Evolutionary conservation across 1,140 invertebrate genomes (phyloP).

Genomic region (Drosophila pachea): DNA sequence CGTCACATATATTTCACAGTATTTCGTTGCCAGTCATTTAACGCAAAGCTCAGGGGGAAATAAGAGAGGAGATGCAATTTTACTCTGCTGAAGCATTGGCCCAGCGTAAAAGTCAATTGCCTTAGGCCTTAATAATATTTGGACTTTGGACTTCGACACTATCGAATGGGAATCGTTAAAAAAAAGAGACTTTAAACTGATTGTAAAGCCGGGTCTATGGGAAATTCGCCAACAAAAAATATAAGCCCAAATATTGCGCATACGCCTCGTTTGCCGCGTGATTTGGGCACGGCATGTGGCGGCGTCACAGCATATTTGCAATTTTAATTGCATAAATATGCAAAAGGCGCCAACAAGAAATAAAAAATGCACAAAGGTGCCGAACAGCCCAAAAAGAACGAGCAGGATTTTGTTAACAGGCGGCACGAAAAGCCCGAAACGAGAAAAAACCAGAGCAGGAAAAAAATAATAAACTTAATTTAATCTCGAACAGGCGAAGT

Average conservation of each 20-base stretch:
- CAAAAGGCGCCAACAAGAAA: slow-evolving; percentile 37
- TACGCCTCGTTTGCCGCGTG: slow-evolving; percentile 37
- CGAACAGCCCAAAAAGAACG: slow-evolving; percentile 1
- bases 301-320: slow-evolving; percentile 42
- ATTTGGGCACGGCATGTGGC: slow-evolving; percentile 21
- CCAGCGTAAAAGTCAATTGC: too few species aligned
- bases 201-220: slow-evolving; percentile 1
- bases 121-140: not conserved
- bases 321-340: slow-evolving; percentile 56
- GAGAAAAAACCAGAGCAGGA: not conserved
- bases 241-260: slow-evolving; percentile 16
- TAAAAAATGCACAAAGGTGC: slow-evolving; percentile 31
- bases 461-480: slow-evolving; percentile 20
- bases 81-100: too few species aligned
- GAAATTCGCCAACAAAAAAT: not conserved
- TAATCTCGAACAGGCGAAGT: slow-evolving; percentile 17
- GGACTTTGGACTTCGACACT: not conserved
- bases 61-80: too few species aligned
- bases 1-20: too few species aligned
- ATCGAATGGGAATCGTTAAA: not conserved
- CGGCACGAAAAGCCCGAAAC: not conserved
- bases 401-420: slow-evolving; percentile 10
- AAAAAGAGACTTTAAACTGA: not conserved
- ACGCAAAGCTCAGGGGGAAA: too few species aligned
- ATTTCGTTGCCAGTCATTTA: too few species aligned